Evolutionary conservation across 2,888 invertebrate species (phyloP).

Genomic region (Chorisops tibialis): DNA sequence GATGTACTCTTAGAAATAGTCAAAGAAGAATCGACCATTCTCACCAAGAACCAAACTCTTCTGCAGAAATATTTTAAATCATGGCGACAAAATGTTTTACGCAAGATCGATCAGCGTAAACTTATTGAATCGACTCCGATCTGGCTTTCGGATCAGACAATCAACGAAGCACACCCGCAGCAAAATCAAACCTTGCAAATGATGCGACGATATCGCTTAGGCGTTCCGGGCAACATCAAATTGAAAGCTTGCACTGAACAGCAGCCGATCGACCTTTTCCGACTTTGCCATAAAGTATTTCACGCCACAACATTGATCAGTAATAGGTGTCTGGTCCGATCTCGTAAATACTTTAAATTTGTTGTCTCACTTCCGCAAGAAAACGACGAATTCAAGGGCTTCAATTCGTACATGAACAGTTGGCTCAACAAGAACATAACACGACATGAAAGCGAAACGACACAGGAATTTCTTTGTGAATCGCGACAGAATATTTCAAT

Average conservation of each 20-base stretch:
- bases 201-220: conserved; percentile 55
- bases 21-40: conserved; percentile 44
- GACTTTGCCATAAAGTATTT: conserved; percentile 11
- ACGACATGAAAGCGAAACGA: background rate
- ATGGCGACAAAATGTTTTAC: conserved; percentile 52
- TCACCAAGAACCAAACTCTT: conserved; percentile 48
- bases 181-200: conserved; percentile 52
- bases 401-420: conserved; percentile 43
- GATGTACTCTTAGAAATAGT: conserved; percentile 47
- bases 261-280: conserved; percentile 31
- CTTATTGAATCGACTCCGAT: conserved; percentile 57
- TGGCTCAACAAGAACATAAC: conserved; percentile 37
- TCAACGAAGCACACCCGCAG: conserved; percentile 45
- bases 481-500: conserved; percentile 41
- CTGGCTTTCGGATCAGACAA: conserved; percentile 53
- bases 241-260: conserved; percentile 28
- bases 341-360: conserved; percentile 42
- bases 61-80: conserved; percentile 48
- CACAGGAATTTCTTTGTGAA: conserved; percentile 39
- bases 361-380: conserved; percentile 42
- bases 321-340: background rate
- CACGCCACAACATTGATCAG: background rate
- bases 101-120: conserved; percentile 53
- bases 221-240: conserved; percentile 45
- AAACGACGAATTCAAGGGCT: conserved; percentile 40